A percentile compares a stretch with the other conserved stretches of the same genome.
Conservation (phyloP, 2,113 vertebrate genomes). For the Bufo gargarizans region DNA sequence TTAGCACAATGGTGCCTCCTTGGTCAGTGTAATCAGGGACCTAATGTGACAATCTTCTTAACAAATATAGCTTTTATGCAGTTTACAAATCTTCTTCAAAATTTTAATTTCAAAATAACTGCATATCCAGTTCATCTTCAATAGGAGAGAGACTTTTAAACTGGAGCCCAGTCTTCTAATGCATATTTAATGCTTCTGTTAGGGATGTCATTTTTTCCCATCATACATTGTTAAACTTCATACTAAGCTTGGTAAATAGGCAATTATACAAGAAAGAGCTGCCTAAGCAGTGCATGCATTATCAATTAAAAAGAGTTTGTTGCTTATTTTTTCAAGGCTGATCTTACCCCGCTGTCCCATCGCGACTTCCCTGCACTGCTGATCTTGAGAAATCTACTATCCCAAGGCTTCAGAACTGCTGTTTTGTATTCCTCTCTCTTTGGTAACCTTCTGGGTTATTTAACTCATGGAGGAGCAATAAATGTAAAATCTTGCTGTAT, state of each 20-base stretch:
- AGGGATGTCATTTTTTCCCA: conserved; percentile 8
- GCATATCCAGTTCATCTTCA: background rate
- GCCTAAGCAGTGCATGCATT: conserved; percentile 49
- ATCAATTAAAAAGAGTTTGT: conserved; percentile 53
- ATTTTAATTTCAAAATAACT: background rate
- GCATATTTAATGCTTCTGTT: background rate
- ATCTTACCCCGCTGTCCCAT: conserved; percentile 16
- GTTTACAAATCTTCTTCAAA: too few relatives aligned
- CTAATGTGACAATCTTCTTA: too few relatives aligned
- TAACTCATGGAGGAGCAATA: conserved; percentile 30
- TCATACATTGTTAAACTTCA: conserved; percentile 29
- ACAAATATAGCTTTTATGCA: too few relatives aligned
- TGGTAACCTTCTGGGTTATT: conserved; percentile 51
- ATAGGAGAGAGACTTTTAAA: background rate
- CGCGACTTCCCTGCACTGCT: conserved; percentile 37
- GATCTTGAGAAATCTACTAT: conserved; percentile 34
- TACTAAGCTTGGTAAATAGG: conserved; percentile 39
- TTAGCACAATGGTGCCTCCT: too few relatives aligned
- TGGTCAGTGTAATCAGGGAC: too few relatives aligned
- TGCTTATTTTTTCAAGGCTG: conserved; percentile 51
- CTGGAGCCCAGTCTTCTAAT: background rate
- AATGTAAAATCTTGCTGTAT: background rate
- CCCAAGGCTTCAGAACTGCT: conserved; percentile 50
- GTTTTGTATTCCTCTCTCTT: conserved; percentile 43
- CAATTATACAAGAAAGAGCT: conserved; percentile 51